Base-by-base conservation (phyloP, 2,797 vertebrate species). In the Rhynchonycteris naso region DNA sequence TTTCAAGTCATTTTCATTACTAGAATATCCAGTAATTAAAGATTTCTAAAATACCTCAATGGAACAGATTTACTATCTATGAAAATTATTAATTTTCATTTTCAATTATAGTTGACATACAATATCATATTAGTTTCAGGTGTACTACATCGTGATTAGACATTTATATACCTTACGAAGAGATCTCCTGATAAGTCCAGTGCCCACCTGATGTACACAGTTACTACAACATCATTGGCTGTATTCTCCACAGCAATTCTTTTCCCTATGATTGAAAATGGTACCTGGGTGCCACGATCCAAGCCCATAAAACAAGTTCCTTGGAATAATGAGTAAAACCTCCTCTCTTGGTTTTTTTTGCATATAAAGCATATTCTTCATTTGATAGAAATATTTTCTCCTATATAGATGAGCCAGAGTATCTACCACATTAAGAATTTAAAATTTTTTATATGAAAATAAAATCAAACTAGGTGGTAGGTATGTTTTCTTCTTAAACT, bases 391-490 rank as follows among this genome's bases (percentile, higher is more conserved):
- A 59, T 50, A 13, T 56, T 61, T 74, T 83, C 50, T 47, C 82
- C 16, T 76, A 66, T 15, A 79, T 1, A 78, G 58, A 91, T 35
- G 28, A 90, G 11, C 33, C 22, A 85, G 9, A 88, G 33, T 86
- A 87, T 50, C 59, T 79, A 75, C 7, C 72, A 33, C 79, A 75
- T 47, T 86, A 68, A 78, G 88, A 83, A 6, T n/a, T 43, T 43
- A 43, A 43, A 43, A 43, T 43, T 43, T 43, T 43, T 4, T 43
- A 43, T 43, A 43, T 43, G 43, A 43, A 43, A 43, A 43, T 43
- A 72, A 94, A 88, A 88, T 89, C 56, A 93, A 95, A 92, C 79
- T 66, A 76, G 58, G 59, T 38, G 26, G 24, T 69, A 79, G 33
- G 59, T 8, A 69, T 28, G 4, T 63, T 82, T 95, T 91, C 43